Conservation (phyloP, 2,888 invertebrate species). For the Aphodius granarius region DNA sequence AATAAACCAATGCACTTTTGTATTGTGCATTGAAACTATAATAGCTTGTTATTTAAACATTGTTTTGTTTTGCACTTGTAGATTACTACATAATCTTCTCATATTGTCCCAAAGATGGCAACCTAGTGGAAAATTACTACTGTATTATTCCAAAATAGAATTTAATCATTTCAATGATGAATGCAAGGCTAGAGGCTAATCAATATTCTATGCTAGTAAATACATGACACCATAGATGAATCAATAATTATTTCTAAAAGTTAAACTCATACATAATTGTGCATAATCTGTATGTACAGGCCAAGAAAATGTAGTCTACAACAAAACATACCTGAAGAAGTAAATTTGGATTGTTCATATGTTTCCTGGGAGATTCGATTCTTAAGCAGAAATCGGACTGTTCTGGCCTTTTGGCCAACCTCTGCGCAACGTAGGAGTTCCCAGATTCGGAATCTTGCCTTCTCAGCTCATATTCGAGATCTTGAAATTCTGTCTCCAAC, state of each 20-base stretch:
- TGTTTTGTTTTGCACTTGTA: neutral
- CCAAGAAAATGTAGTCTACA: too few relatives aligned
- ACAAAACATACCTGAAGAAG: conserved; percentile 56
- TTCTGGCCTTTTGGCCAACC: conserved; percentile 63
- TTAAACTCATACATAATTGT: neutral
- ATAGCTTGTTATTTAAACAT: neutral
- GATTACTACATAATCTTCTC: neutral
- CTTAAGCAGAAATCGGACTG: conserved; percentile 50
- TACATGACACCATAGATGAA: neutral
- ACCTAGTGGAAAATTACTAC: neutral
- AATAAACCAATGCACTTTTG: too few relatives aligned
- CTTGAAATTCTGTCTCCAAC: conserved; percentile 61
- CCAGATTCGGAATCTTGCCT: conserved; percentile 65
- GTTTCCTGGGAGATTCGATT: conserved; percentile 62
- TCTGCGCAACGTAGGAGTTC: conserved; percentile 77
- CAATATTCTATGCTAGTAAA: neutral
- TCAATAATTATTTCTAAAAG: too few relatives aligned
- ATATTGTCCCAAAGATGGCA: neutral
- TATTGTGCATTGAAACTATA: too few relatives aligned
- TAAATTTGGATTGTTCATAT: conserved; percentile 61
- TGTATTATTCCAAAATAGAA: neutral
- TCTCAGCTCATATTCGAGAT: conserved; percentile 77
- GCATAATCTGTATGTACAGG: too few relatives aligned
- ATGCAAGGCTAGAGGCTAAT: neutral
- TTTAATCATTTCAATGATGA: neutral